phyloP scores from a whole-genome alignment of 2,113 vertebrate species.

The Rhinoderma darwinii region DNA sequence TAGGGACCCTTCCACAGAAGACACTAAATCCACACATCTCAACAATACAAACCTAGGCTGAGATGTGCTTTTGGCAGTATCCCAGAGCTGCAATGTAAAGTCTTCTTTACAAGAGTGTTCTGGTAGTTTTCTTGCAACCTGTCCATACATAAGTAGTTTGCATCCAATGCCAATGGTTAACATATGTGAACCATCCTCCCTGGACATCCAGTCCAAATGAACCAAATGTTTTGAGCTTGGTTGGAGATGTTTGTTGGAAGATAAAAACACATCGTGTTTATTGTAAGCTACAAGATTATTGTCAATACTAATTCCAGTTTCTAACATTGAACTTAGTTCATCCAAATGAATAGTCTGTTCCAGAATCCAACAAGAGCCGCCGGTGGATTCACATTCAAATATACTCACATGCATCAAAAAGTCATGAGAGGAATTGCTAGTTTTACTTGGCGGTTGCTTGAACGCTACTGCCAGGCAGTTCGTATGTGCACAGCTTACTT shows the following conservation, averaged over 20 bases:
- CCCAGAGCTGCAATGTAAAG: conserved; percentile 69
- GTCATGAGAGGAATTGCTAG: conserved; percentile 69
- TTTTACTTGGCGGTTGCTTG: conserved; percentile 70
- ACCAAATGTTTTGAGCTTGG: conserved; percentile 77
- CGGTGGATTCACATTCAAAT: conserved; percentile 97
- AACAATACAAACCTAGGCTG: conserved; percentile 85
- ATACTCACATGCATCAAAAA: conserved; percentile 83
- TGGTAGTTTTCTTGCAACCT: conserved; percentile 83
- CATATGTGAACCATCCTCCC: conserved; percentile 95
- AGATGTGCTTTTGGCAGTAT: conserved; percentile 69
- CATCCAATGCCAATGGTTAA: conserved; percentile 92
- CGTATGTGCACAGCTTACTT: conserved; percentile 93
- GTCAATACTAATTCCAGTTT: conserved; percentile 69
- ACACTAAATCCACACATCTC: conserved; percentile 87
- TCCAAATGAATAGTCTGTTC: conserved; percentile 91
- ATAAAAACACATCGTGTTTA: conserved; percentile 68
- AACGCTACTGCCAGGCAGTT: conserved; percentile 93
- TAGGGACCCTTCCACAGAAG: conserved; percentile 90
- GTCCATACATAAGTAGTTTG: conserved; percentile 94
- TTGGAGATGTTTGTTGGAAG: conserved; percentile 67
- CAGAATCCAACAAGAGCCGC: conserved; percentile 92
- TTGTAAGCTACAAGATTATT: conserved; percentile 68
- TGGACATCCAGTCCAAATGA: conserved; percentile 97
- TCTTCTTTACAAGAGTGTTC: conserved; percentile 83
- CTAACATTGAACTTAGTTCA: conserved; percentile 70